Percentiles rank a stretch among this genome's conserved stretches.
These are phyloP conservation scores for Aldrovandia affinis DNA, from an alignment of 2,797 vertebrate genomes.

Conservation along the genomic window DNA sequence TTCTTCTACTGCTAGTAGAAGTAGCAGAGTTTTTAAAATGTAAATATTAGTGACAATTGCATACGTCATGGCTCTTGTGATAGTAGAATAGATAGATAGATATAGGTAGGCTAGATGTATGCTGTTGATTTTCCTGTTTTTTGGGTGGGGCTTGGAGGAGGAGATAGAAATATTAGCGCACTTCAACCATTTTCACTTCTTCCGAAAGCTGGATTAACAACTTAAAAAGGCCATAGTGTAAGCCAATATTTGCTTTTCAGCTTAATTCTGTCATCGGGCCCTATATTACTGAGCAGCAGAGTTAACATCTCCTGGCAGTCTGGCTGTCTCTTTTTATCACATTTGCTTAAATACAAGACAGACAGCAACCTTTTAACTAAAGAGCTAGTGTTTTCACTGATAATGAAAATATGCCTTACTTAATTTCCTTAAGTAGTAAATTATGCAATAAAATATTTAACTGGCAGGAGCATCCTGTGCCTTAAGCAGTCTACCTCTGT, in stretches of 20 bases:
- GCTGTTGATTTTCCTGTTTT: neutral
- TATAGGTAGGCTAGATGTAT: no score
- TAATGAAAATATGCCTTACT: slow-evolving; percentile 45
- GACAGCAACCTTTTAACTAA: slow-evolving; percentile 34
- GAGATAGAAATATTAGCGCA: slow-evolving; percentile 66
- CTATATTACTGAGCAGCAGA: slow-evolving; percentile 65
- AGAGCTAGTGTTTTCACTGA: slow-evolving; percentile 40
- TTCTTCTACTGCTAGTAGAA: neutral
- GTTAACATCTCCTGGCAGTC: slow-evolving; percentile 50
- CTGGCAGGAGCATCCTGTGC: slow-evolving; percentile 46
- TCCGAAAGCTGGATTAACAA: slow-evolving; percentile 69
- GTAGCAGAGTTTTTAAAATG: no score
- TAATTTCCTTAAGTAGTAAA: slow-evolving; percentile 37
- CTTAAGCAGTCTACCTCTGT: slow-evolving; percentile 37
- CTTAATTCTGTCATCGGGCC: slow-evolving; percentile 69
- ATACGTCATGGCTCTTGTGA: no score
- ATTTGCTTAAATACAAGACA: slow-evolving; percentile 48
- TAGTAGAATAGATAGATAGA: no score
- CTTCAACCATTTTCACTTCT: slow-evolving; percentile 71
- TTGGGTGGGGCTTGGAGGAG: slow-evolving; percentile 11
- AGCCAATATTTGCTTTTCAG: slow-evolving; percentile 74
- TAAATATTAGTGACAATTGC: no score
- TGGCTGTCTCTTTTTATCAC: slow-evolving; percentile 49
- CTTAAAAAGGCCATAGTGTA: slow-evolving; percentile 73
- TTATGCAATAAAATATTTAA: slow-evolving; percentile 44